A percentile compares a stretch with the other conserved stretches of the same genome.
Evolutionary conservation across 2,888 invertebrate genomes (phyloP).

Genomic region (Rotaria magnacalcarata): DNA sequence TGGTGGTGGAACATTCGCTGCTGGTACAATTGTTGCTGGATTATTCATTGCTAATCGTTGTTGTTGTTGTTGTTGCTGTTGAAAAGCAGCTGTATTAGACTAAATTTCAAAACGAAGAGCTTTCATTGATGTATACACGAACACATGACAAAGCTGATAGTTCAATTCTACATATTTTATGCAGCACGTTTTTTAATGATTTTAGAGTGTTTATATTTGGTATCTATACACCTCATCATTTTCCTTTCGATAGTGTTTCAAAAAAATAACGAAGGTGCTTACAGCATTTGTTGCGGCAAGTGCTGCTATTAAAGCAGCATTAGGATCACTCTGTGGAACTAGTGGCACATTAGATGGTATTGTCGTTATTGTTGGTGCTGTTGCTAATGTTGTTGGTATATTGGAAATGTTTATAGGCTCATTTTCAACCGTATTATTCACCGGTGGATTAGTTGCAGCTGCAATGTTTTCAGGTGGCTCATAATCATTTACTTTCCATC

Average conservation of each 20-base stretch:
- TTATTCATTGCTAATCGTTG: conserved; percentile 14
- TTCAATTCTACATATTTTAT: too few species aligned
- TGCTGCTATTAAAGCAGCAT: neutral
- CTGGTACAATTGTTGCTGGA: neutral
- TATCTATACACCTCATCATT: too few species aligned
- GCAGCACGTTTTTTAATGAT: too few species aligned
- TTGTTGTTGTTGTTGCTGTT: neutral
- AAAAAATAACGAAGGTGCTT: neutral
- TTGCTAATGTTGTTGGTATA: too few species aligned
- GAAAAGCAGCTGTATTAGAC: neutral
- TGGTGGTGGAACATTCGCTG: neutral
- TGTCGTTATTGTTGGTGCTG: neutral
- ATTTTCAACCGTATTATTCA: neutral
- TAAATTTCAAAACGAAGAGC: too few species aligned
- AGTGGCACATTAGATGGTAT: neutral
- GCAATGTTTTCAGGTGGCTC: neutral
- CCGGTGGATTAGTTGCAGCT: neutral
- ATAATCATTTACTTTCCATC: conserved; percentile 35
- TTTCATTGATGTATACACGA: too few species aligned
- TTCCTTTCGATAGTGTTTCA: neutral
- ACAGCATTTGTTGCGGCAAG: neutral
- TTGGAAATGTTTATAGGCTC: neutral
- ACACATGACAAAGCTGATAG: too few species aligned
- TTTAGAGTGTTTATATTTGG: too few species aligned
- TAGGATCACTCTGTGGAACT: neutral